Evolutionary conservation across 2,113 vertebrate species (phyloP), one percentile per base, ranked within the genome.

Genomic region (Anguilla japonica): DNA sequence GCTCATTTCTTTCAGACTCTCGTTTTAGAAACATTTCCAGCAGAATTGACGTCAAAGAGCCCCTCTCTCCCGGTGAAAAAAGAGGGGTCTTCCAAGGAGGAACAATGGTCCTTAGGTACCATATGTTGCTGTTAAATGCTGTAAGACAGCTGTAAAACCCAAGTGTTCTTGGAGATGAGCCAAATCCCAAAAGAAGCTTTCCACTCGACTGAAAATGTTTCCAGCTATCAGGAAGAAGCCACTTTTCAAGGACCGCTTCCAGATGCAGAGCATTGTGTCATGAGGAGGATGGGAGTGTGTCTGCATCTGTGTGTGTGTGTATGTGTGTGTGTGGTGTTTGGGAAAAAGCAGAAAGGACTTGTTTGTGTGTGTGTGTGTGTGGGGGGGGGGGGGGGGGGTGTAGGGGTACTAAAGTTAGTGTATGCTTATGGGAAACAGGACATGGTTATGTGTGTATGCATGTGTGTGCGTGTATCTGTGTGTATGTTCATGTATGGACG

Each of bases 161-260:
- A 93, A 95, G 95, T 92, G 93, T 89, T 95, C 92, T 93, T 96
- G 95, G 95, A 96, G 90, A 86, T 82, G 89, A 88, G 94, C 95
- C 95, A 96, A 92, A 88, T 93, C 93, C 94, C 94, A 93, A 92
- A 95, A 95, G 93, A 95, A 95, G 93, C 90, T 90, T 90, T 93
- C 85, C 89, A 92, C 91, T 91, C 92, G 86, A 90, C 91, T 91
- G 90, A 95, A 95, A 96, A 95, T 93, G 93, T 94, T 95, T 95
- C 95, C 94, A 95, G 91, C 83, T 87, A 94, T 92, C 93, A 94
- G 94, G 94, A 96, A 95, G 94, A 94, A 92, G 92, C 89, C 95
- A 95, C 94, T 95, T 96, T 95, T 93, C 93, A 92, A 87, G 88
- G 91, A 95, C 93, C 88, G 90, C 91, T 96, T 96, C 94, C 94